These are phyloP conservation scores for Halcyon smyrnensis DNA, from an alignment of 2,797 vertebrate genomes.

Conservation along the genomic window DNA sequence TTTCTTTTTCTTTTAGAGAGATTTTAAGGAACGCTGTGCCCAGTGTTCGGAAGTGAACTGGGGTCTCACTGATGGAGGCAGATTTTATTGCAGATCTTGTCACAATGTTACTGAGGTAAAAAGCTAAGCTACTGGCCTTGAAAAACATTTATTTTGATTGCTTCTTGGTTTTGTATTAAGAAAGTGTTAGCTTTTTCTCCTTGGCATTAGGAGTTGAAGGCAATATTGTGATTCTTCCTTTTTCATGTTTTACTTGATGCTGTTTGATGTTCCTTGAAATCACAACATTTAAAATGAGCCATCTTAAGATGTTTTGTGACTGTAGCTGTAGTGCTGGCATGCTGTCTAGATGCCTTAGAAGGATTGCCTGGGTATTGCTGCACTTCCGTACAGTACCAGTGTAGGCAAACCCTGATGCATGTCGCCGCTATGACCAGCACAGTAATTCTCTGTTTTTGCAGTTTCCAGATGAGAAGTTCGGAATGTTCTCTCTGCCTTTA, in stretches of 20 bases:
- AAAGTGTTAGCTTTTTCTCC: background rate
- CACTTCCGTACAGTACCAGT: background rate
- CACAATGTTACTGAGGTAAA: constrained; percentile 94
- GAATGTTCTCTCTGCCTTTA: background rate
- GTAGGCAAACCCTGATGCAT: background rate
- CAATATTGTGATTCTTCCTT: background rate
- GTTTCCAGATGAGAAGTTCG: background rate
- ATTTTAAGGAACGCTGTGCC: constrained; percentile 83
- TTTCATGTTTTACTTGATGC: background rate
- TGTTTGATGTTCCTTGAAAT: background rate
- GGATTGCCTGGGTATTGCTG: background rate
- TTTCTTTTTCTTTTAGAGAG: constrained; percentile 73
- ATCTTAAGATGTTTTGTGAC: background rate
- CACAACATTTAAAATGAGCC: background rate
- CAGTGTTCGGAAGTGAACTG: constrained; percentile 87
- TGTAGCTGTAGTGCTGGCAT: fast-evolving
- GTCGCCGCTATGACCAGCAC: background rate
- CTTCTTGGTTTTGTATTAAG: background rate
- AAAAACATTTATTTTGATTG: background rate
- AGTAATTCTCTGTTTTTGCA: background rate
- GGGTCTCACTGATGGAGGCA: constrained; percentile 89
- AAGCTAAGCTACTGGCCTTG: background rate
- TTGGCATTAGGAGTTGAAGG: background rate
- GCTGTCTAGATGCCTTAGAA: background rate
- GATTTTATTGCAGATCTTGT: constrained; percentile 90